phyloP scores from a whole-genome alignment of 2,113 vertebrate genomes.

The Accipiter cooperii region DNA sequence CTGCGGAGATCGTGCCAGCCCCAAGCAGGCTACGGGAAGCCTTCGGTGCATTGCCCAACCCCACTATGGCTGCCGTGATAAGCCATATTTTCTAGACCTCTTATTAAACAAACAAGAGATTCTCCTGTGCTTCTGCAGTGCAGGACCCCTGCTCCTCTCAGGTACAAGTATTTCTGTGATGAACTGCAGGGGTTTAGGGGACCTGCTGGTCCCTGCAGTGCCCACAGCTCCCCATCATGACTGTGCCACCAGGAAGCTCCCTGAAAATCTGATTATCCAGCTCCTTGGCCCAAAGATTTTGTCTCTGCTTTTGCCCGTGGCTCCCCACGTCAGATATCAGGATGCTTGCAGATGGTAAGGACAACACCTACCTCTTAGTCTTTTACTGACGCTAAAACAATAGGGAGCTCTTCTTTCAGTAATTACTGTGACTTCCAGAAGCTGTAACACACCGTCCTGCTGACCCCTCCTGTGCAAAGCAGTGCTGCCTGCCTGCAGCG shows the following conservation, averaged over 20 bases:
- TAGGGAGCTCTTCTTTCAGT: background rate
- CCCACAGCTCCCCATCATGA: accelerated
- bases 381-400: background rate
- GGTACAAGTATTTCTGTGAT: background rate
- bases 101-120: background rate
- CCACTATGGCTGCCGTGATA: too few species aligned
- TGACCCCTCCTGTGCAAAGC: background rate
- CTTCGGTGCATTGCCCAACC: background rate
- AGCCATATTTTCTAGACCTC: background rate
- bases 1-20: background rate
- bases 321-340: background rate
- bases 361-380: background rate
- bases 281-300: background rate
- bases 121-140: background rate
- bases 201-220: background rate
- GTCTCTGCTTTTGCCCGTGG: background rate
- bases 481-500: background rate
- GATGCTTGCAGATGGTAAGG: background rate
- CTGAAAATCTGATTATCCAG: background rate
- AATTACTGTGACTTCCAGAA: background rate
- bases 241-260: background rate
- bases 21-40: background rate
- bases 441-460: background rate
- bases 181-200: background rate
- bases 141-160: background rate